Evolutionary conservation across 2,797 vertebrate genomes (phyloP), one percentile per base, ranked within the genome.

Genomic region (Platalea minor): DNA sequence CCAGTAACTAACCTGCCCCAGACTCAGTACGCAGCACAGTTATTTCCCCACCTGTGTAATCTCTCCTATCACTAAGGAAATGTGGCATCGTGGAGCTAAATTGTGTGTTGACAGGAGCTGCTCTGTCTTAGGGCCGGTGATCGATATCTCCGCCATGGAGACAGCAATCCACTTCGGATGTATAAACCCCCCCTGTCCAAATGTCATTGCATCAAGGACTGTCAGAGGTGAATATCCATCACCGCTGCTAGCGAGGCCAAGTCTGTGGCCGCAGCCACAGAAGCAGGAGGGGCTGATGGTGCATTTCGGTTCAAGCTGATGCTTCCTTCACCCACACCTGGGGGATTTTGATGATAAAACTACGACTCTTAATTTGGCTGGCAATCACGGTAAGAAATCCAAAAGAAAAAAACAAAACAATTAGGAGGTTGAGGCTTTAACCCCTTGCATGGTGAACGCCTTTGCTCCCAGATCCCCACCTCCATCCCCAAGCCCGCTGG

Each of bases 371-470:
- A 19, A 64, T 77, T 57, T 70, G 39, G 3, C 25, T 43, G 35
- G 25, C 1, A 76, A 76, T 31, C 15, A 7, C 0, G 2, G 28
- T 8, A 59, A 67, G 59, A 82, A 64, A 67, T 9, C 3, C 26
- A 15, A 50, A 78, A 56, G 4, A 4, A 73, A 77, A 39, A 14
- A 3, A 0, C 12, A 29, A 72, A 69, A 9, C 7, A 45, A 7
- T 50, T 21, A n/a, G 21, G 53, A 68, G 19, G 23, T 33, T 51
- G 79, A 79, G 14, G 21, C 18, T 91, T 69, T 50, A 56, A 53
- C 3, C 20, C 17, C 13, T 39, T 0, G 0, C 0, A 0, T 29
- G n/a, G 65, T 73, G 64, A 74, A n/a, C 0, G 0, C 14, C 13
- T 79, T 53, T 54, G 29, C 14, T 75, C 18, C 8, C 59, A 75